Base-by-base conservation (phyloP, 2,113 vertebrate species). In the Scomber colias region DNA sequence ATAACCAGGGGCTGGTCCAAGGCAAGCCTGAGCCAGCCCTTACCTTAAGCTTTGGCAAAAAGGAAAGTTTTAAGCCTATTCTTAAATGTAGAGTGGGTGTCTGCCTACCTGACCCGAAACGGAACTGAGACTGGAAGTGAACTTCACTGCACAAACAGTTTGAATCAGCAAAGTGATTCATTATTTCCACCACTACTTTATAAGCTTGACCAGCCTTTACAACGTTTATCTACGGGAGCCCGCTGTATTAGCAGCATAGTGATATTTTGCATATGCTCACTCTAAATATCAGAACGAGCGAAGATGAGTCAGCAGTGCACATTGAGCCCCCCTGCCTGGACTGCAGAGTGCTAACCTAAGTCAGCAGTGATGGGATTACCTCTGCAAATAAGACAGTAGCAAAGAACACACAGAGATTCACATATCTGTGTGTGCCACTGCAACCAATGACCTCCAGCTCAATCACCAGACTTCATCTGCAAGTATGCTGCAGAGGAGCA, bases 131-230 rank as follows among this genome's bases (percentile, higher is more conserved):
- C 24, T 27, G 24, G 24, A 27, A 27, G 24, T 40, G 35, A 40
- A 40, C 35, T 40, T 40, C 35, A 40, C 35, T 40, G 35, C 7
- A 40, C 8, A 9, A 40, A 40, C 35, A 40, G 35, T 40, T 40
- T 9, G 6, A 40, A 40, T 9, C 35, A 40, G 35, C 35, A 40
- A 40, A 40, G 35, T 9, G 35, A 40, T 40, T 40, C 35, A 40
- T 40, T 40, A 40, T 40, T 40, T 40, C 35, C 35, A 40, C 35
- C 5, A 9, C 35, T 40, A 40, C 35, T 40, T 40, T 40, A 7
- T 40, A 40, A 40, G 12, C 31, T 40, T 21, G 65, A 54, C 57
- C 57, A 63, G 31, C 16, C 48, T 74, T 56, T 40, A 56, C 57
- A 63, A 19, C 16, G 31, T 74, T 56, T 40, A 56, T 49, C 13